phyloP scores from a whole-genome alignment of 2,113 vertebrate genomes.

The Eleginops maclovinus region DNA sequence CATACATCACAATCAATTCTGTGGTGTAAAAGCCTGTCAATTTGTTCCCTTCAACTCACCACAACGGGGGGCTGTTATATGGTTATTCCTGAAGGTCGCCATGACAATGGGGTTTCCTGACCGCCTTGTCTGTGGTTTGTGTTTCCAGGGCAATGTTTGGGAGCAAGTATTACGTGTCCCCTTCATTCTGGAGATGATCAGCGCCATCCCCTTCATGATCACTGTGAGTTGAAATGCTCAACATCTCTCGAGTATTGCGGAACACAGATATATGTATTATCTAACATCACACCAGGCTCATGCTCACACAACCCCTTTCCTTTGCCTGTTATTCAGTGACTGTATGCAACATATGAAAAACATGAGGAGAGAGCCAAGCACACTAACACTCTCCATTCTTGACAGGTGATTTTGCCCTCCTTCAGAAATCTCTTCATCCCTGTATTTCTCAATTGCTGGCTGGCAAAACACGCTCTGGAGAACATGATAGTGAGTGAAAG shows the following conservation, averaged over 20 bases:
- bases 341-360: conserved; percentile 1
- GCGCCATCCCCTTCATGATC: conserved; percentile 86
- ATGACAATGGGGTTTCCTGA: conserved; percentile 69
- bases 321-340: not conserved
- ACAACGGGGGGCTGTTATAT: conserved; percentile 31
- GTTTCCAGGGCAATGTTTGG: conserved; percentile 89
- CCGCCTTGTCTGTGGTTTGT: conserved; percentile 55
- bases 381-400: conserved; percentile 38
- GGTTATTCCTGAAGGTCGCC: conserved; percentile 61
- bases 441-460: conserved; percentile 90
- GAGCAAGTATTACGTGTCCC: conserved; percentile 88
- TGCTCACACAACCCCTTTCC: not conserved
- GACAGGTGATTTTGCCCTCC: conserved; percentile 85
- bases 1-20: conserved; percentile 12
- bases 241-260: not conserved
- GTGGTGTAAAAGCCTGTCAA: conserved; percentile 5
- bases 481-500: conserved; percentile 88
- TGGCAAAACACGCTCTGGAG: conserved; percentile 88
- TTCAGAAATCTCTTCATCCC: conserved; percentile 88
- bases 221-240: conserved; percentile 81
- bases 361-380: not conserved
- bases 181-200: conserved; percentile 90
- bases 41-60: conserved; percentile 19
- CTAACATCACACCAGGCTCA: conserved; percentile 1
- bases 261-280: conserved; percentile 2